Evolutionary conservation across 35 echinoderm and acorn worm genomes (phyloP), one percentile per base, ranked within the genome.

Genomic region (Apostichopus parvimensis): DNA sequence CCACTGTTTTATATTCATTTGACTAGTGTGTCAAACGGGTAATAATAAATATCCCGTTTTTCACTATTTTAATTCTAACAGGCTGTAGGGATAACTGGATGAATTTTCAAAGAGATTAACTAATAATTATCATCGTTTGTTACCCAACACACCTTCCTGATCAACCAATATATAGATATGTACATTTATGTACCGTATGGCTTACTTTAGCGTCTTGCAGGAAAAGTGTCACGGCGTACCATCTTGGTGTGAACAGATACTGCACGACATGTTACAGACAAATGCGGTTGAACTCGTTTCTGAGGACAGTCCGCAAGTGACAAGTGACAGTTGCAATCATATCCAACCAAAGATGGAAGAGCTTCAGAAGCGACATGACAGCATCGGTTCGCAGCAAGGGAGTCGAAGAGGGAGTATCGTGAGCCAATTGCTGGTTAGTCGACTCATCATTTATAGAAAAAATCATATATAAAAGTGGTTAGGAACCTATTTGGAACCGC

Each of bases 211-310:
- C 11, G 94, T 99, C 21, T 70, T 99, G 18, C 93, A 99, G 89
- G 92, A 99, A 77, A 94, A 92, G 60, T 96, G 95, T 77, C 97
- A 99, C 28, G 97, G 97, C 26, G 90, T 99, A 53, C 86, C 97
- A 0, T 99, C 97, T 9, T 99, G 97, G 97, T 96, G 95, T 76
- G 97, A 99, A 79, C 97, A 99, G 92, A 91, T 99, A 3, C 90
- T 96, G 56, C 91, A 93, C 26, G 95, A 99, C 61, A 96, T 99
- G 95, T 77, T 93, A 34, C 88, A 92, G 60, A 82, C 75, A 7
- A 90, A 94, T 18, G 82, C 95, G 7, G 92, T 99, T 22, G 91
- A 93, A 66, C 60, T 99, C 23, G 92, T 99, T 12, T 91, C 97
- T 8, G 61, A 91, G 17, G 84, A 90, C 22, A 94, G 91, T 56